Percentiles rank a stretch among this genome's conserved stretches.
These are phyloP conservation scores for Hypomesus transpacificus DNA, from an alignment of 2,113 vertebrate genomes.

Conservation along the genomic window DNA sequence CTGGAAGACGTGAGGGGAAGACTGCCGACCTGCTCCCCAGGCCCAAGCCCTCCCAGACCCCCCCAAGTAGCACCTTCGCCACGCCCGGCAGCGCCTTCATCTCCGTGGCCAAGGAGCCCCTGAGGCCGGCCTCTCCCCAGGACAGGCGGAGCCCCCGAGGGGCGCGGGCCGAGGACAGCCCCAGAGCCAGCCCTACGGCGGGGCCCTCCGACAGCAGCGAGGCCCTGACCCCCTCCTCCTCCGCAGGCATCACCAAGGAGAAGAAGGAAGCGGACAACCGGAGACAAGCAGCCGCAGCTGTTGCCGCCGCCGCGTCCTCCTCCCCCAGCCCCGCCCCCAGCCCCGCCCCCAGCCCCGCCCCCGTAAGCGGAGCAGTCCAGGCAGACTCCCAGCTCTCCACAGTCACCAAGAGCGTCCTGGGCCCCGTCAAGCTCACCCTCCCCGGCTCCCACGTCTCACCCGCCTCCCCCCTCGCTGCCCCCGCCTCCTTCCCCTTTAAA, in stretches of 20 bases:
- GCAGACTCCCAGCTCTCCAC: conserved; percentile 64
- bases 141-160: conserved; percentile 35
- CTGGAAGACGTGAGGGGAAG: conserved; percentile 24
- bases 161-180: conserved; percentile 11
- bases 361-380: conserved; percentile 61
- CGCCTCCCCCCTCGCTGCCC: conserved; percentile 19
- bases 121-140: conserved; percentile 50
- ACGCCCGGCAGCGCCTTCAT: conserved; percentile 73
- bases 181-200: conserved; percentile 15
- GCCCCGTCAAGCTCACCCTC: conserved; percentile 70
- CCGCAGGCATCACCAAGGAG: conserved; percentile 65
- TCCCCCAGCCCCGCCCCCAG: conserved; percentile 5
- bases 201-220: conserved; percentile 33
- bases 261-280: conserved; percentile 66
- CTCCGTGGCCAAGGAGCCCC: conserved; percentile 63
- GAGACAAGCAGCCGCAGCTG: conserved; percentile 43
- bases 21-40: conserved; percentile 18
- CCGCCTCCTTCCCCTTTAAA: conserved; percentile 26
- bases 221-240: conserved; percentile 47
- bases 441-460: conserved; percentile 36
- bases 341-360: conserved; percentile 23
- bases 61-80: conserved; percentile 60
- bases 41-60: conserved; percentile 41
- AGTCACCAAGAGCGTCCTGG: conserved; percentile 72
- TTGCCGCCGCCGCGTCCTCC: background rate